These are phyloP conservation scores for Mystacides longicornis DNA, from an alignment of 2,888 invertebrate genomes.

Conservation along the genomic window DNA sequence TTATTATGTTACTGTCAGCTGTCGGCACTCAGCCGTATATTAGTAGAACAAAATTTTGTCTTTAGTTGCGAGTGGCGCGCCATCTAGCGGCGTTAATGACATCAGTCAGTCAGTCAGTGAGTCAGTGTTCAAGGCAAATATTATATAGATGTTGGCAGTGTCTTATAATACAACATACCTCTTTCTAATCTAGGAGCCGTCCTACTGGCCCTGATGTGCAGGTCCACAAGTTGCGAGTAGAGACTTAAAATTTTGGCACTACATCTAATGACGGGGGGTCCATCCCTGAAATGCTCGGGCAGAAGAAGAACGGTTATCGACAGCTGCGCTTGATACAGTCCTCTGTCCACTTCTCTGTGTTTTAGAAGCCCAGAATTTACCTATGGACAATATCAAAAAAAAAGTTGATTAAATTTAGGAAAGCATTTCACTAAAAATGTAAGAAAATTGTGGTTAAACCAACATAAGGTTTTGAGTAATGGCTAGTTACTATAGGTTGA, in stretches of 20 bases:
- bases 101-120: no score
- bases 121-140: no score
- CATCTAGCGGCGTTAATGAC: no score
- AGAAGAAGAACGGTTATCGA: conserved; percentile 52
- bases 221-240: conserved; percentile 51
- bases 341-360: conserved; percentile 41
- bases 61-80: no score
- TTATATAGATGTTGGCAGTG: no score
- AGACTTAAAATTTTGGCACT: conserved; percentile 56
- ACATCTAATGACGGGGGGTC: conserved; percentile 58
- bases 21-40: no score
- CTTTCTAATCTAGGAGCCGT: conserved; percentile 64
- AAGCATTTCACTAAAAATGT: not conserved
- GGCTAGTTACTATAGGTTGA: no score
- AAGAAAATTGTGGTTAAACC: not conserved
- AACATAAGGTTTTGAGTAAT: not conserved
- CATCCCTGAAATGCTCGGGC: conserved; percentile 56
- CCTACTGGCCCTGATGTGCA: conserved; percentile 54
- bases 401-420: not conserved
- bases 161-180: conserved; percentile 45
- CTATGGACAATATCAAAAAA: conserved; percentile 29
- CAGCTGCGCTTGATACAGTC: conserved; percentile 53
- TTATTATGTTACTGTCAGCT: no score
- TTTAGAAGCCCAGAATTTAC: conserved; percentile 42
- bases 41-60: no score